phyloP scores from a whole-genome alignment of 2,888 invertebrate species.

The Polyommatus iphigenia region DNA sequence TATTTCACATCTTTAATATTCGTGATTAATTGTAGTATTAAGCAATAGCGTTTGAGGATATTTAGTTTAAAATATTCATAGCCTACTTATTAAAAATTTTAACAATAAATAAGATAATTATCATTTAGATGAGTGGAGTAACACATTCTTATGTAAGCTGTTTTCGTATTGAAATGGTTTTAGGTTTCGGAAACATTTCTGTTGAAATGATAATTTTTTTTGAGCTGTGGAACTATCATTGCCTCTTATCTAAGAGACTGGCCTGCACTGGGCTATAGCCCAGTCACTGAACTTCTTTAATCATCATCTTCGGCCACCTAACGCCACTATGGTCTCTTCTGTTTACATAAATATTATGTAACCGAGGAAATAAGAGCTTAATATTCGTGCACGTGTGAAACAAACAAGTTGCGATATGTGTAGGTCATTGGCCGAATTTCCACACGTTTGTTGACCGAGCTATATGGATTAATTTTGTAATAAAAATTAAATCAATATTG shows the following conservation, averaged over 20 bases:
- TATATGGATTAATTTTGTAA: background rate
- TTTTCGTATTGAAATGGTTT: background rate
- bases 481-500: background rate
- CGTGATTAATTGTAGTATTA: background rate
- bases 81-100: background rate
- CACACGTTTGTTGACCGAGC: too few species aligned
- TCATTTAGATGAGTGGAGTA: background rate
- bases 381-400: too few species aligned
- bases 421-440: too few species aligned
- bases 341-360: too few species aligned
- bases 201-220: background rate
- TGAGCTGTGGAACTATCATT: background rate
- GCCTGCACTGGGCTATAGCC: too few species aligned
- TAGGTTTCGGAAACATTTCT: background rate
- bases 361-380: too few species aligned
- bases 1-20: background rate
- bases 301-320: too few species aligned
- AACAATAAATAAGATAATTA: background rate
- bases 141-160: background rate
- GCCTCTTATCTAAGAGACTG: too few species aligned
- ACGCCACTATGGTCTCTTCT: too few species aligned
- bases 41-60: background rate
- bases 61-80: slow-evolving; percentile 16
- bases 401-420: too few species aligned
- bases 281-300: too few species aligned